A percentile compares a stretch with the other conserved stretches of the same genome.
Evolutionary conservation across 2,888 invertebrate genomes (phyloP).

Genomic region (Volucella inflata): DNA sequence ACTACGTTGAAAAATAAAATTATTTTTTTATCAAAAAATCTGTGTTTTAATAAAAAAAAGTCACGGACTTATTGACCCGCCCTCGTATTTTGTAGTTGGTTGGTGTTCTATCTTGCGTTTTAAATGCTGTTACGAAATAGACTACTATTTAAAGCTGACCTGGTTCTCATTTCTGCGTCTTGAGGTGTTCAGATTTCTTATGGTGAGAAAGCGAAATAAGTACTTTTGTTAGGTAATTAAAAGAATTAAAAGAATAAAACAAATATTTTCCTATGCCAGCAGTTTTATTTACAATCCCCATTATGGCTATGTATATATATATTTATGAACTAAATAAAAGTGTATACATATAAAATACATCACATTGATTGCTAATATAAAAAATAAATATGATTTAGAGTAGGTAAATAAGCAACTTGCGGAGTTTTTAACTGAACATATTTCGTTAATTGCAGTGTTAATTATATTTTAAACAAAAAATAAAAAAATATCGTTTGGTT

Average conservation of each 20-base stretch:
- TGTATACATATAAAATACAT: slow-evolving; percentile 1
- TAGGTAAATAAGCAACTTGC: neutral
- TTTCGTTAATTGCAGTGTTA: neutral
- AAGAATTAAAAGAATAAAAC: neutral
- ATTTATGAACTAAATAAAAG: slow-evolving; percentile 37
- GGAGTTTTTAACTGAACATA: neutral
- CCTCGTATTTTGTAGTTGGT: too few species aligned
- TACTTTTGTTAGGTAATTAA: neutral
- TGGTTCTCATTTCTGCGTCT: too few species aligned
- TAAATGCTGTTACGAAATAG: too few species aligned
- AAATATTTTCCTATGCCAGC: too few species aligned
- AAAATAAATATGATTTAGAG: slow-evolving; percentile 58
- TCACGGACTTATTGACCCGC: too few species aligned
- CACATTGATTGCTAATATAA: slow-evolving; percentile 15
- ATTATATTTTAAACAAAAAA: slow-evolving; percentile 12
- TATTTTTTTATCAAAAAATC: too few species aligned
- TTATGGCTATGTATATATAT: neutral
- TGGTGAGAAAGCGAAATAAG: too few species aligned
- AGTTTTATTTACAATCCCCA: slow-evolving; percentile 52
- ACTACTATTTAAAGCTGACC: too few species aligned
- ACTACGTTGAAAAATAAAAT: too few species aligned
- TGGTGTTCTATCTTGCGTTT: too few species aligned
- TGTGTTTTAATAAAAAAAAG: too few species aligned
- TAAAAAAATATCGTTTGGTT: slow-evolving; percentile 34
- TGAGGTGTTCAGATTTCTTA: too few species aligned